Base-by-base conservation (phyloP, 2,888 invertebrate genomes). In the Lithosia quadra region DNA sequence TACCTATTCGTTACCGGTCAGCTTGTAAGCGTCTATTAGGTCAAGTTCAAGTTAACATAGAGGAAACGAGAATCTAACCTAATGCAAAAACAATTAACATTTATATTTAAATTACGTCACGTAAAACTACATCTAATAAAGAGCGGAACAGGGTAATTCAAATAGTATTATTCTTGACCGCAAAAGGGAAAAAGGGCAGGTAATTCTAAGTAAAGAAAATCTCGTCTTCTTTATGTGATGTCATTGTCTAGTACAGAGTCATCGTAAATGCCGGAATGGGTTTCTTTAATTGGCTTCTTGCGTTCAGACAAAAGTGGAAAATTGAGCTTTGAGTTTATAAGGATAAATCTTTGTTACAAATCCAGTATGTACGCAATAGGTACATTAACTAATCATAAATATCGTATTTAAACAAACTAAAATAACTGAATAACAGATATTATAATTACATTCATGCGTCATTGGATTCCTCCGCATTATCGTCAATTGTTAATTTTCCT, bases 171-270 rank as follows among this genome's bases (percentile, higher is more conserved):
- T 9, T 4, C 21, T 13, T 39, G 65, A 76, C 79, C 68, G 24
- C 76, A 75, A 63, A 65, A 60, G 60, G 72, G 63, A 62, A 74
- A 73, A 65, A 24, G 36, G 22, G 43, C 7, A 67, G 60, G 21
- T 57, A 60, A 64, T 67, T 67, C 70, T 57, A 24, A 10, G 63
- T 64, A 70, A 64, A 70, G 67, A 70, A 70, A 70, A 63, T 66
- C 33, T 63, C 56, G 55, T 53, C 55, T 53, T 36, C 2, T 8
- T 56, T 43, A 49, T 8, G 22, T 63, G 24, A 68, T 59, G 39
- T 68, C 58, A 63, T 63, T 18, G 21, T 56, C 13, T 24, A 2
- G 13, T 15, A 24, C 13, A 64, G 2, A 56, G 56, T 36, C 64
- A 36, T 57, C n/a, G 22, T 21, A 18, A 10, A 53, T 18, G 13